Evolutionary conservation across 2,113 vertebrate species (phyloP).

Genomic region (Ramphastos sulfuratus): DNA sequence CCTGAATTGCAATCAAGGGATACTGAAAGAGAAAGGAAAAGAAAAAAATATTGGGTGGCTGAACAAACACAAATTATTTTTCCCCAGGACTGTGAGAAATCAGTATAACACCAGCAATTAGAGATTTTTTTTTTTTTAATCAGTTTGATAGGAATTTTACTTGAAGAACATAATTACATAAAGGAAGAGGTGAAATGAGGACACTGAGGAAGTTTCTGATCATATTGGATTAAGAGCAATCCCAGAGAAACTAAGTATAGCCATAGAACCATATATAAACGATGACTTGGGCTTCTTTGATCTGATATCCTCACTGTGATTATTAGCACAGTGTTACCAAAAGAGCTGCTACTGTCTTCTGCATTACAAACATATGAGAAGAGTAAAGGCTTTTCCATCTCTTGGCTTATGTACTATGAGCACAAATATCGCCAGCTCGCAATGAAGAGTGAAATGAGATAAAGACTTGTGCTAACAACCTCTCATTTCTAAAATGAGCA

Average conservation of each 20-base stretch:
- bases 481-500: neutral
- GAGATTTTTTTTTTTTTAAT: neutral
- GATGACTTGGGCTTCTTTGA: neutral
- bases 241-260: neutral
- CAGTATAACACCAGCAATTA: neutral
- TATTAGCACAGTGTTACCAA: neutral
- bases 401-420: neutral
- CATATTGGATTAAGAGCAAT: neutral
- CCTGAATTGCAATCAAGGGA: constrained; percentile 54
- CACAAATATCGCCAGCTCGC: neutral
- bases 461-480: neutral
- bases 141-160: neutral
- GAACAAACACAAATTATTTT: neutral
- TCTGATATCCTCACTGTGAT: neutral
- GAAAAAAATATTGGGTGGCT: neutral
- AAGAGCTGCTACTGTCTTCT: neutral
- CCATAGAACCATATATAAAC: neutral
- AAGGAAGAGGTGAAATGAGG: neutral
- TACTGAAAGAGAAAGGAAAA: constrained; percentile 49
- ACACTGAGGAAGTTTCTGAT: neutral
- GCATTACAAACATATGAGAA: neutral
- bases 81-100: neutral
- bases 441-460: neutral
- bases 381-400: neutral
- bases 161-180: neutral